These are phyloP conservation scores for Parnassius glacialis DNA, from an alignment of 2,888 invertebrate genomes.

Conservation along the genomic window DNA sequence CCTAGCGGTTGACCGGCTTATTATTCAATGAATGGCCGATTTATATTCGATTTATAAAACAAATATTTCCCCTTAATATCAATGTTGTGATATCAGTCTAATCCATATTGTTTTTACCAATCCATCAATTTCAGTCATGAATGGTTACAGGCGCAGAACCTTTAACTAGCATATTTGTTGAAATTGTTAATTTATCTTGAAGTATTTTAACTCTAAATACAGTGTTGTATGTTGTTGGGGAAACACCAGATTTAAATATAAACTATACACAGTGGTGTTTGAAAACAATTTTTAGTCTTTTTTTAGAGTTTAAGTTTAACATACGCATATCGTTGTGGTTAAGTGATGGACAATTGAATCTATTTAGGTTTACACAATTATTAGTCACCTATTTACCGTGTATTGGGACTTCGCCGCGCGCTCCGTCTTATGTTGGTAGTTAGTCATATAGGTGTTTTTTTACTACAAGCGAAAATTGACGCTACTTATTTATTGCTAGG, in stretches of 20 bases:
- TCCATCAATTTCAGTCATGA: neutral
- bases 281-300: slow-evolving; percentile 51
- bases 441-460: slow-evolving; percentile 38
- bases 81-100: slow-evolving; percentile 16
- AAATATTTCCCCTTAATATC: slow-evolving; percentile 8
- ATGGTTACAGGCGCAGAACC: neutral
- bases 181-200: neutral
- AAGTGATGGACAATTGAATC: slow-evolving; percentile 58
- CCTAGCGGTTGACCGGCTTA: slow-evolving; percentile 14
- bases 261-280: slow-evolving; percentile 17
- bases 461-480: slow-evolving; percentile 45
- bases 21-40: slow-evolving; percentile 28
- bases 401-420: slow-evolving; percentile 49
- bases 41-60: slow-evolving; percentile 31
- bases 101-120: slow-evolving; percentile 16
- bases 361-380: slow-evolving; percentile 52
- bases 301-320: slow-evolving; percentile 69
- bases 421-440: slow-evolving; percentile 65
- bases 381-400: slow-evolving; percentile 47
- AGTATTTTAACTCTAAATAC: neutral
- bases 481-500: slow-evolving; percentile 65
- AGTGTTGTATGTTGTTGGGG: slow-evolving; percentile 5
- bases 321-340: slow-evolving; percentile 74
- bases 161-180: neutral
- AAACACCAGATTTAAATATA: neutral